Evolutionary conservation across 2,888 invertebrate genomes (phyloP), one percentile per base, ranked within the genome.

Genomic region (Stenchaetothrips biformis): DNA sequence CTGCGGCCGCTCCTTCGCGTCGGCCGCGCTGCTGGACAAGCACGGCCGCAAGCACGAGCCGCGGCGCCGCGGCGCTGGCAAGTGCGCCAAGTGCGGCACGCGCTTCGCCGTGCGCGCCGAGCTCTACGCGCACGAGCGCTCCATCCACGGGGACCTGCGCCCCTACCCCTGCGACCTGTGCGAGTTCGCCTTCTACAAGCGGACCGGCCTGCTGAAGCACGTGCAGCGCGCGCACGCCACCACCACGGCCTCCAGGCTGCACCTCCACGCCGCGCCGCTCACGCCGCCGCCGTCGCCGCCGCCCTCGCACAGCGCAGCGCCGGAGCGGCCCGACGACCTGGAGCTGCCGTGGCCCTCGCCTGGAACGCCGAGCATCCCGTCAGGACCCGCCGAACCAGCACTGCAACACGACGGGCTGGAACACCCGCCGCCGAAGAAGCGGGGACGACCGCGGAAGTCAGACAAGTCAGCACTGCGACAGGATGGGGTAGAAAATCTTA

Each of bases 41-140:
- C 59, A 59, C 53, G 53, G 53, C 53, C 13, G 4, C 53, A 18
- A 18, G 3, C 13, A 8, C 53, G 53, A n/a, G 62, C 8, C 7
- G 21, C 67, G 21, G 67, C 62, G 8, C 21, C 21, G 21, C n/a
- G 67, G 67, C 67, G n/a, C n/a, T n/a, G n/a, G n/a, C 25, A 8
- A 11, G 21, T 74, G 67, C 67, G 67, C 25, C 25, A 8, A 7
- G 7, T 74, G 67, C 67, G 67, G 25, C 67, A 25, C 67, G 8
- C 21, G 25, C 21, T 74, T 74, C 67, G 9, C 67, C 21, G 21
- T 7, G 25, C 21, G 7, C 21, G 21, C 21, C 67, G 67, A 74
- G 67, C 67, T 74, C 21, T 74, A 74, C 67, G 67, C 67, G 7
- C 67, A 74, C 67, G 67, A 74, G 67, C 67, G 67, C 67, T 21